Evolutionary conservation across 2,113 vertebrate species (phyloP), one percentile per base, ranked within the genome.

Genomic region (Turnix velox): DNA sequence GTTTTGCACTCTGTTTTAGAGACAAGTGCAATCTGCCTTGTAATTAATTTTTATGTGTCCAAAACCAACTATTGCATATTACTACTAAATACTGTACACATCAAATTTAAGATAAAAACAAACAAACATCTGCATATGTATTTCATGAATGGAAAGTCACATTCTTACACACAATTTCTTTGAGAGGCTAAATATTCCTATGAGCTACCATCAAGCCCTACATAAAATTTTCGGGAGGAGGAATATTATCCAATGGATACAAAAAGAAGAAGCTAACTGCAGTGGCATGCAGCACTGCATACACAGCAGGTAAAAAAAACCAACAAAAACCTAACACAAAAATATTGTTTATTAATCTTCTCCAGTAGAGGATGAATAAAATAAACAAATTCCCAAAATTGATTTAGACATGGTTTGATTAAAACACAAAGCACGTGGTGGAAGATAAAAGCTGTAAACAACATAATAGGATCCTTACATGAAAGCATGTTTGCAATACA

Each of bases 371-470:
- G 14, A 43, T 78, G 54, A 84, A 75, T 67, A 85, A 68, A 88
- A 93, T 58, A 82, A 85, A 80, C 45, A 79, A 92, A 87, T 20
- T 30, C 69, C 16, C 63, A 62, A 87, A 87, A 94, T 7, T 80
- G 55, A 91, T 74, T 81, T 78, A 87, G 81, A 75, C 43, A 51
- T 4, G 10, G 33, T 35, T 27, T 69, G 42, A 71, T 73, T 84
- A 73, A 88, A 92, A 87, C 68, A 7, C 74, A 94, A 96, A 92
- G 43, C 67, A 57, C 39, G 20, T 15, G 12, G 51, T 76, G 31
- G 35, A 77, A 93, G 80, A 65, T 75, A 49, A 89, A 94, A 95
- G 24, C 84, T 86, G 39, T 83, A 58, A 93, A 82, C 14, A 81
- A 23, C 24, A 27, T 19, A 87, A 78, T 17, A 12, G 18, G 22